Base-by-base conservation (phyloP, 2,888 invertebrate genomes). In the Plebejus argus region DNA sequence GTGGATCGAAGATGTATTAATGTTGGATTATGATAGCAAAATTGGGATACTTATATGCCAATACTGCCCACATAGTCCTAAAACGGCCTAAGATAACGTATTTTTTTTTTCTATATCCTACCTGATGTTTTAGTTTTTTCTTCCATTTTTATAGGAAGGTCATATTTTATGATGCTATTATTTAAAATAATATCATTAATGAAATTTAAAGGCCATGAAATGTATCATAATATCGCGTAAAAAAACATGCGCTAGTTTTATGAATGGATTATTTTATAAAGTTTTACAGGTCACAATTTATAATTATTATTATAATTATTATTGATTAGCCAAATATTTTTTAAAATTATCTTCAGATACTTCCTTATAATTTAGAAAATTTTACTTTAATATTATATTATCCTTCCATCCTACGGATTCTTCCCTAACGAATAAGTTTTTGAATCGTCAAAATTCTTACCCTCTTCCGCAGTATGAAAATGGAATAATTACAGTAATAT, bases 21-120 rank as follows among this genome's bases (percentile, higher is more conserved):
- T 45, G 2, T 3, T 53, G 53, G 15, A 18, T 53, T 53, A 53
- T 18, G 18, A 53, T 53, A 18, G 53, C 18, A 18, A 53, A 53
- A 53, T 53, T 5, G 53, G 15, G 53, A 53, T 53, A 53, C 4
- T 15, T 53, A 53, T 23, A 61, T 61, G 66, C 66, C 66, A 33
- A 66, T 66, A 66, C 66, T 66, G 66, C 66, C 66, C 66, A 28
- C 66, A 6, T 33, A 28, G 28, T 33, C 66, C 23, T 28, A 66
- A 28, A 66, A 33, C 66, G 66, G 66, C 66, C 66, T 66, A 66
- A 66, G 28, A 66, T 33, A 66, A 61, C 56, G 4, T 23, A 23
- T 12, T 61, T 61, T 20, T 61, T 61, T 20, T 6, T 20, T 15
- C 61, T 66, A 12, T 58, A 58, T 10, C 58, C 18, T 61, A 12